A percentile compares a stretch with the other conserved stretches of the same genome.
Conservation (phyloP, 2,888 invertebrate genomes). For the Athetis lepigone region DNA sequence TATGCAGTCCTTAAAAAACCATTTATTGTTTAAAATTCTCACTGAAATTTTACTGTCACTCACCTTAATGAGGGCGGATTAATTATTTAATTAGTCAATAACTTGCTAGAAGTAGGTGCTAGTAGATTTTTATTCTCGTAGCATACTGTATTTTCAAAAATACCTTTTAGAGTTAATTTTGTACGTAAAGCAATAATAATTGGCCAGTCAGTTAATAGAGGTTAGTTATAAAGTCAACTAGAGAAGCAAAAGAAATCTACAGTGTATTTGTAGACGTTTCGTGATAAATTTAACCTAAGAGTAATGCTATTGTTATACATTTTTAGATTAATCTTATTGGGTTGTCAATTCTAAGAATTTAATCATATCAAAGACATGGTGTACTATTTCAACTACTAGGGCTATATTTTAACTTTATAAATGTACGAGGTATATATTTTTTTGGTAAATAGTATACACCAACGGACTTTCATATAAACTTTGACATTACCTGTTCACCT, state of each 20-base stretch:
- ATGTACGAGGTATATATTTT: neutral
- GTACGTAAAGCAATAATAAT: neutral
- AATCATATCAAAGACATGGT: slow-evolving; percentile 8
- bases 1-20: slow-evolving; percentile 20
- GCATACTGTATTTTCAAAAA: neutral
- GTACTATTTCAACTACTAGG: neutral
- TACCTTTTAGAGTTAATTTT: slow-evolving; percentile 8
- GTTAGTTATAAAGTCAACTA: slow-evolving; percentile 16
- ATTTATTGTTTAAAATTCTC: slow-evolving; percentile 30
- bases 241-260: slow-evolving; percentile 34
- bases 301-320: neutral
- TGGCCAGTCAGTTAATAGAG: neutral
- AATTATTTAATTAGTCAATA: slow-evolving; percentile 10
- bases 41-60: slow-evolving; percentile 31
- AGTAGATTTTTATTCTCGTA: neutral
- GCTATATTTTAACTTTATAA: slow-evolving; percentile 4
- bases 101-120: slow-evolving; percentile 13
- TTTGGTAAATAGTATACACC: neutral
- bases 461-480: too few species aligned
- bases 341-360: slow-evolving; percentile 4
- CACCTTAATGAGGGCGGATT: slow-evolving; percentile 13
- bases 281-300: slow-evolving; percentile 34
- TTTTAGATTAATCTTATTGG: neutral
- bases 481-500: too few species aligned
- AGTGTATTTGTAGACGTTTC: slow-evolving; percentile 22